These are phyloP conservation scores for Drosophila chauvacae DNA, from an alignment of 1,140 invertebrate genomes.

Conservation along the genomic window DNA sequence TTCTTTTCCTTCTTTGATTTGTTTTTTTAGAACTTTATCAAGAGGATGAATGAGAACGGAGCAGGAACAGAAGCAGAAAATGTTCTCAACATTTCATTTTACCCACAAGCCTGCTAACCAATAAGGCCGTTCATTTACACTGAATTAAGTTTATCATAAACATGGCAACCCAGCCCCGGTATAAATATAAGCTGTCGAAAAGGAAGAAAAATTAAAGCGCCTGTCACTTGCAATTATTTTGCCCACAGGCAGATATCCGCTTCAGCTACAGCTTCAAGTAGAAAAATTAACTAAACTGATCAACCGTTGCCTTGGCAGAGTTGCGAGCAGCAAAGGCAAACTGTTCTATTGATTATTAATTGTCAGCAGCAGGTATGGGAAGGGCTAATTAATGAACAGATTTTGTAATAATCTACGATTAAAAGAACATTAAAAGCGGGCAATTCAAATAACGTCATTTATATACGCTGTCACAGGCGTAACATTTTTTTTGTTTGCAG, in stretches of 20 bases:
- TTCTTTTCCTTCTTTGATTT: conserved; percentile 68
- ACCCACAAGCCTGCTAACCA: conserved; percentile 35
- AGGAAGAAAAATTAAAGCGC: conserved; percentile 81
- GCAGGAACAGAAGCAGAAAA: conserved; percentile 14
- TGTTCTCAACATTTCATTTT: conserved; percentile 40
- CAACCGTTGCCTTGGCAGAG: conserved; percentile 47
- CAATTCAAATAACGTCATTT: conserved; percentile 5
- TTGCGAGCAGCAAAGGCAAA: conserved; percentile 19
- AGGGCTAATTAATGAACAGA: conserved; percentile 54
- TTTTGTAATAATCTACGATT: background rate
- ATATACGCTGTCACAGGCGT: conserved; percentile 37
- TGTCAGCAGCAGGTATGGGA: conserved; percentile 13
- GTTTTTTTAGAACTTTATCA: conserved; percentile 72
- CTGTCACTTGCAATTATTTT: conserved; percentile 80
- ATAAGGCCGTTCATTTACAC: conserved; percentile 71
- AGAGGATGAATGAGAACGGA: conserved; percentile 21
- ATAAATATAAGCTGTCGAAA: conserved; percentile 68
- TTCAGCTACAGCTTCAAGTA: conserved; percentile 44
- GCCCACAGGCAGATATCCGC: conserved; percentile 52
- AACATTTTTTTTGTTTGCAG: conserved; percentile 33
- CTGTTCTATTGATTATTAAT: conserved; percentile 64
- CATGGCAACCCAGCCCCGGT: conserved; percentile 56
- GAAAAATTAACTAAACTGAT: conserved; percentile 59
- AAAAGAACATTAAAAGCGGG: background rate
- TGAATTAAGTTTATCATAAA: conserved; percentile 81